phyloP scores from a whole-genome alignment of 2,113 vertebrate species.

The Barbus barbus region DNA sequence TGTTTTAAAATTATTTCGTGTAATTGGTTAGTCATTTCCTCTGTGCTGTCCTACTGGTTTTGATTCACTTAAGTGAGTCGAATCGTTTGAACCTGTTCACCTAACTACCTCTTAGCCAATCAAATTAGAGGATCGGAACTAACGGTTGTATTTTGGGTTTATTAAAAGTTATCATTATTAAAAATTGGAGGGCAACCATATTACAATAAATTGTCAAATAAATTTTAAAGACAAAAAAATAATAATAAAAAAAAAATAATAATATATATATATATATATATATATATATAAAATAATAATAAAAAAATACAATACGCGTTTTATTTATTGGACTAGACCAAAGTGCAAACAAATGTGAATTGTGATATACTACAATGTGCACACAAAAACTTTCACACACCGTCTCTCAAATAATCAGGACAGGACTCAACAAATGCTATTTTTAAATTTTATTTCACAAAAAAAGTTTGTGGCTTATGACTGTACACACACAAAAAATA shows the following conservation, averaged over 20 bases:
- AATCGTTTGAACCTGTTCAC: background rate
- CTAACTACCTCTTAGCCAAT: background rate
- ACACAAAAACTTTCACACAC: background rate
- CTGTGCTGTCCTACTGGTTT: background rate
- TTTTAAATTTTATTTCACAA: slow-evolving; percentile 49
- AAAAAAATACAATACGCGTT: too few relatives aligned
- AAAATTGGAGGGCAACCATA: background rate
- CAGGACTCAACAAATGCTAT: background rate
- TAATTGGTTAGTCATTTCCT: too few relatives aligned
- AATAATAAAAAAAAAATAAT: too few relatives aligned
- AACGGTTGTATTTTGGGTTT: background rate
- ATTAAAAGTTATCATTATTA: background rate
- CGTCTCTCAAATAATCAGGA: background rate
- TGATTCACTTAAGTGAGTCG: background rate
- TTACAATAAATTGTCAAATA: too few relatives aligned
- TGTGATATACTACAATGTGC: background rate
- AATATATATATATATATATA: too few relatives aligned
- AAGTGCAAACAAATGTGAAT: background rate
- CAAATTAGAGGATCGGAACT: background rate
- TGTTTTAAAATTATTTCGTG: too few relatives aligned
- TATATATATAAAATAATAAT: too few relatives aligned
- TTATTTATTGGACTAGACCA: background rate
- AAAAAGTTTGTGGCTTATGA: slow-evolving; percentile 31
- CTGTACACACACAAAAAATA: slow-evolving; percentile 34
- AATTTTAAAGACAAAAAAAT: too few relatives aligned